phyloP scores from a whole-genome alignment of 2,888 invertebrate genomes.

The Tetragonisca angustula region DNA sequence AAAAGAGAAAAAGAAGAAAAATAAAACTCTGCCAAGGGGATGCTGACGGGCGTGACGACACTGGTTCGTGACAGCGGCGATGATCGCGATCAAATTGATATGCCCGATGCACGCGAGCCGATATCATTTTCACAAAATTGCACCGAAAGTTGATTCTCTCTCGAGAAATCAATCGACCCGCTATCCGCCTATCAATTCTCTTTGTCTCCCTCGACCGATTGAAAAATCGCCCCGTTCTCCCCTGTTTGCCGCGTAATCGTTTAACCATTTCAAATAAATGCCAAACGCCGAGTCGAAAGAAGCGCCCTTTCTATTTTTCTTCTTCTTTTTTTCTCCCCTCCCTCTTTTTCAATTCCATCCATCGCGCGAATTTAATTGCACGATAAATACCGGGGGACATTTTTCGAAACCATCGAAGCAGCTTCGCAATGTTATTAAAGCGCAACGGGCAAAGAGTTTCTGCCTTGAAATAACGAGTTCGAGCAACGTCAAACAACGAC shows the following conservation, averaged over 20 bases:
- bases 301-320: too few relatives aligned
- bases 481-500: background rate
- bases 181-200: background rate
- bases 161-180: constrained; percentile 27
- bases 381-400: background rate
- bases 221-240: background rate
- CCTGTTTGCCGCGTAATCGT: background rate
- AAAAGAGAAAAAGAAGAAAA: too few relatives aligned
- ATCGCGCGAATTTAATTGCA: background rate
- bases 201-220: background rate
- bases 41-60: constrained; percentile 30
- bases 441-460: background rate
- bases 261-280: background rate
- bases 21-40: constrained; percentile 23
- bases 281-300: background rate
- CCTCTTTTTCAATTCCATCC: background rate
- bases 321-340: background rate
- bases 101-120: constrained; percentile 53
- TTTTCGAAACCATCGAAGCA: background rate
- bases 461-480: background rate
- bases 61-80: constrained; percentile 42
- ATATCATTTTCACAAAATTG: constrained; percentile 56
- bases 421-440: background rate
- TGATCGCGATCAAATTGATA: constrained; percentile 52
- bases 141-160: constrained; percentile 47